Evolutionary conservation across 1,140 invertebrate species (phyloP), one percentile per base, ranked within the genome.

Genomic region (Chlorops oryzae): DNA sequence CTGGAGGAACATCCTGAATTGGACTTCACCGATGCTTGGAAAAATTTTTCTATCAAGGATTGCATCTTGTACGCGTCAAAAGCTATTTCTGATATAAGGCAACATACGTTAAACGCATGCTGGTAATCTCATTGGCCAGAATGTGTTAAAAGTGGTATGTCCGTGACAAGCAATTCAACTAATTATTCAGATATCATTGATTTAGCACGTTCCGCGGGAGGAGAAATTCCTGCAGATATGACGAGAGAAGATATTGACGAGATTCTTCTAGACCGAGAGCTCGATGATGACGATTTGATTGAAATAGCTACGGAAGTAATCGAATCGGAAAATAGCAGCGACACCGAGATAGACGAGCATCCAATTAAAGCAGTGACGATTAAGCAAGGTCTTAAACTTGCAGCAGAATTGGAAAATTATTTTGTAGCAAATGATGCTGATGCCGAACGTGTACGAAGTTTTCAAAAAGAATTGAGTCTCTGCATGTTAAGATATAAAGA

Each of bases 121-220:
- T 51, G 48, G 53, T 51, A 23, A 55, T 5, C 34, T 41, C 32
- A 51, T 50, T 55, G 48, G 53, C 47, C 53, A 50, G 24, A 48
- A 53, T 49, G 45, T 44, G 46, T 43, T 22, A 41, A 50, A 50
- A 41, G 22, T 42, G n/a, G n/a, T n/a, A n/a, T n/a, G n/a, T n/a
- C n/a, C n/a, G n/a, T n/a, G n/a, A n/a, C n/a, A n/a, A n/a, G n/a
- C n/a, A n/a, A n/a, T n/a, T n/a, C n/a, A n/a, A n/a, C n/a, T n/a
- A n/a, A n/a, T n/a, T n/a, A n/a, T n/a, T n/a, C n/a, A n/a, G n/a
- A n/a, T n/a, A n/a, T n/a, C n/a, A n/a, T n/a, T n/a, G n/a, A n/a
- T n/a, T n/a, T n/a, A n/a, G n/a, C n/a, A n/a, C n/a, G n/a, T n/a
- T n/a, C n/a, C n/a, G n/a, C n/a, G n/a, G n/a, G n/a, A n/a, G n/a